A percentile compares a stretch with the other conserved stretches of the same genome.
These are phyloP conservation scores for Melanerpes formicivorus DNA, from an alignment of 2,113 vertebrate genomes.

Conservation along the genomic window DNA sequence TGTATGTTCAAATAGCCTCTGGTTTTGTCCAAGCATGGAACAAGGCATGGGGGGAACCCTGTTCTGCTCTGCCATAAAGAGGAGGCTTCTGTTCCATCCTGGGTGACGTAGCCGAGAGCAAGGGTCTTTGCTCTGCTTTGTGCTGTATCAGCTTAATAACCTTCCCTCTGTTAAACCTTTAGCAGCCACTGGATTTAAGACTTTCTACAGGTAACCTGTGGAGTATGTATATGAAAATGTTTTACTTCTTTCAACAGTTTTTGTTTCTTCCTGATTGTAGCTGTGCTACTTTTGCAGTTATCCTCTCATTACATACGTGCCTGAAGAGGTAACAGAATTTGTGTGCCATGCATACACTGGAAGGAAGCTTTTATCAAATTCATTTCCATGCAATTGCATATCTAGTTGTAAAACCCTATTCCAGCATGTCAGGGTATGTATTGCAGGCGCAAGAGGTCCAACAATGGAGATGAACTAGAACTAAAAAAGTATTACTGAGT, in stretches of 20 bases:
- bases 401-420: neutral
- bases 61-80: rapidly evolving
- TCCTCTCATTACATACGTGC: neutral
- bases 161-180: neutral
- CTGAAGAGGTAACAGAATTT: neutral
- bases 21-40: neutral
- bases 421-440: neutral
- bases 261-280: neutral
- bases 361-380: neutral
- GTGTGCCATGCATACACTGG: neutral
- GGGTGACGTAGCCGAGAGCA: neutral
- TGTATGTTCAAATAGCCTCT: neutral
- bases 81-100: neutral
- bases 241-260: neutral
- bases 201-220: neutral
- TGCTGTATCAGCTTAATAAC: neutral
- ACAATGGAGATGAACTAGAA: neutral
- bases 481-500: neutral
- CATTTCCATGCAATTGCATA: neutral
- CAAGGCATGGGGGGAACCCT: rapidly evolving
- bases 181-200: neutral
- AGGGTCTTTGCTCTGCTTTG: neutral
- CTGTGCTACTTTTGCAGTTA: neutral
- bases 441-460: neutral
- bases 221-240: neutral